Evolutionary conservation across 2,113 vertebrate species (phyloP), one percentile per base, ranked within the genome.

Genomic region (Archocentrus centrarchus): DNA sequence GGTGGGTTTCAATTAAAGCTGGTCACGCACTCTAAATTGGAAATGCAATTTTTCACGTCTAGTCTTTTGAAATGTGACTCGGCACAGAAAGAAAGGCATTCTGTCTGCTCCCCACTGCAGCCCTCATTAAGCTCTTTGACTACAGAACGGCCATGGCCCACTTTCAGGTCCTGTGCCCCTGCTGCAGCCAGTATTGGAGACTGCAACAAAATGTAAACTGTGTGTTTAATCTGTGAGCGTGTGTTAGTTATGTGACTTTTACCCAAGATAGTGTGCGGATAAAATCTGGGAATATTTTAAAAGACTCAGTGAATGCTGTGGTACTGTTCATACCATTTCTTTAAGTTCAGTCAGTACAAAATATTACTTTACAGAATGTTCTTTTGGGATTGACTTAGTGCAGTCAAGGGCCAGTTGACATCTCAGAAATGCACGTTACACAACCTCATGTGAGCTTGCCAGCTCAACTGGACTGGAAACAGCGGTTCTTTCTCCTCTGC

Each of bases 141-240:
- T 68, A 59, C 55, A 64, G 11, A 84, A 58, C 13, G 68, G 76
- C 39, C 60, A 50, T 80, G 85, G 7, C 70, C 89, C 60, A 87
- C 44, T 83, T 91, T 9, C 53, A 73, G 82, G 75, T 24, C 27
- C 44, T 50, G 39, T 57, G 61, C 1, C 78, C 7, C n/a, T 47
- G 32, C 32, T 81, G 39, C 27, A 50, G 82, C 9, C 70, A 35
- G 32, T 13, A 63, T 84, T 73, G 55, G 58, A 47, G 55, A 63
- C 22, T 9, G 81, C 59, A 50, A 50, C 73, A 59, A 50, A 76
- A 14, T 79, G 18, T 57, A 64, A 80, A 79, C 44, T 20, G 60
- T 84, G 83, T 70, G 53, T 85, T 89, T 61, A 84, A 50, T 88
- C 78, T 81, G 75, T 75, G 59, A 24, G 55, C 81, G 66, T 60